Percentiles rank a stretch among this genome's conserved stretches.
Conservation (phyloP, 2,797 vertebrate genomes). For the Etheostoma perlongum region DNA sequence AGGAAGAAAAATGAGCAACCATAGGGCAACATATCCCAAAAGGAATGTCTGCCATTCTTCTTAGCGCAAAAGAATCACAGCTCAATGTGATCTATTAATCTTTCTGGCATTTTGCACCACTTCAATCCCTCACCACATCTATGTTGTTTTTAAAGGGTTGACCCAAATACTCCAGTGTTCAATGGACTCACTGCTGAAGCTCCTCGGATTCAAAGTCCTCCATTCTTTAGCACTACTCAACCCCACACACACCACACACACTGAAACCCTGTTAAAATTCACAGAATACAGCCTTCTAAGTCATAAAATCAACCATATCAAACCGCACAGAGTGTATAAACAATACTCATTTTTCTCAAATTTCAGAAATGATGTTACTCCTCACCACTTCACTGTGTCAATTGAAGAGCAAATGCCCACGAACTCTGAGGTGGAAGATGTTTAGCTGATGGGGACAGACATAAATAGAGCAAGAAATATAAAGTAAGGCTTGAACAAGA, state of each 20-base stretch:
- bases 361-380: slow-evolving; percentile 42
- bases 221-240: slow-evolving; percentile 69
- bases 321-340: slow-evolving; percentile 27
- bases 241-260: slow-evolving; percentile 12
- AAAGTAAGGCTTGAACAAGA: not conserved
- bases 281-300: slow-evolving; percentile 7
- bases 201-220: slow-evolving; percentile 77
- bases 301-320: slow-evolving; percentile 40
- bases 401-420: slow-evolving; percentile 49
- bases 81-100: slow-evolving; percentile 83
- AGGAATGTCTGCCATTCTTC: slow-evolving; percentile 56
- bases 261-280: slow-evolving; percentile 26
- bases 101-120: slow-evolving; percentile 62
- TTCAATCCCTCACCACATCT: slow-evolving; percentile 73
- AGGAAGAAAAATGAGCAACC: slow-evolving; percentile 55
- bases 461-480: slow-evolving; percentile 7
- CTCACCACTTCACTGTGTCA: slow-evolving; percentile 52
- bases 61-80: slow-evolving; percentile 72
- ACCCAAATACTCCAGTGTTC: slow-evolving; percentile 82
- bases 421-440: not conserved
- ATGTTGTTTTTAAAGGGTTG: slow-evolving; percentile 78
- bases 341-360: slow-evolving; percentile 43
- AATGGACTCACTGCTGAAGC: slow-evolving; percentile 72
- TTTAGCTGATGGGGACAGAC: not conserved
- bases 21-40: slow-evolving; percentile 42